These are phyloP conservation scores for Anguilla marmorata DNA, from an alignment of 2,797 vertebrate species.

Conservation along the genomic window DNA sequence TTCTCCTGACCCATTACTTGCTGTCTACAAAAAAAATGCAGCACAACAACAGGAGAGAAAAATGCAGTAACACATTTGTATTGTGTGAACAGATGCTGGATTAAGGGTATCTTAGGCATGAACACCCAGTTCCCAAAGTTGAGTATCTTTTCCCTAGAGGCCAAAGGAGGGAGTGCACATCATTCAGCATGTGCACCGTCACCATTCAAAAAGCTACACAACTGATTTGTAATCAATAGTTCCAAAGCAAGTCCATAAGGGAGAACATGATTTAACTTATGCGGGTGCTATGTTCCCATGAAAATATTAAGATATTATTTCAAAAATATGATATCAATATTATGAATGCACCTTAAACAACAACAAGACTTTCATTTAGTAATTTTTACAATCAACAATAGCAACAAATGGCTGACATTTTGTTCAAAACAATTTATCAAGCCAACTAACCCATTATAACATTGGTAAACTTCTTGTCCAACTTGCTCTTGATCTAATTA, in stretches of 20 bases:
- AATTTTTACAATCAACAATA: no score
- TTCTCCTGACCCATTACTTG: constrained; percentile 13
- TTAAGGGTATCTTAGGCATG: neutral
- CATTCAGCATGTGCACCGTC: neutral
- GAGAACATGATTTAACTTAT: neutral
- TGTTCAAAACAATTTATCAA: neutral
- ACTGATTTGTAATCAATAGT: neutral
- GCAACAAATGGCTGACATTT: no score
- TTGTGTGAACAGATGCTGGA: neutral
- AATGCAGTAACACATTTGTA: neutral
- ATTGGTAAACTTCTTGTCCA: neutral
- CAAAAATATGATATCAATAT: no score
- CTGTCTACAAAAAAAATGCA: neutral
- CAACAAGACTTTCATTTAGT: no score
- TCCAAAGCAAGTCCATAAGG: neutral
- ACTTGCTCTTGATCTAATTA: neutral
- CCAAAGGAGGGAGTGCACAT: neutral
- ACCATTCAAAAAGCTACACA: neutral
- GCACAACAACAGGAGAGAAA: neutral
- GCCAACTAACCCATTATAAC: neutral
- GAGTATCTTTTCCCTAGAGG: neutral
- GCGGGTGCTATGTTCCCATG: no score
- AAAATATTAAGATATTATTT: no score
- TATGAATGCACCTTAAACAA: no score
- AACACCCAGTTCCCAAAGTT: neutral